These are phyloP conservation scores for Heteronetta atricapilla DNA, from an alignment of 2,113 vertebrate genomes.

Conservation along the genomic window DNA sequence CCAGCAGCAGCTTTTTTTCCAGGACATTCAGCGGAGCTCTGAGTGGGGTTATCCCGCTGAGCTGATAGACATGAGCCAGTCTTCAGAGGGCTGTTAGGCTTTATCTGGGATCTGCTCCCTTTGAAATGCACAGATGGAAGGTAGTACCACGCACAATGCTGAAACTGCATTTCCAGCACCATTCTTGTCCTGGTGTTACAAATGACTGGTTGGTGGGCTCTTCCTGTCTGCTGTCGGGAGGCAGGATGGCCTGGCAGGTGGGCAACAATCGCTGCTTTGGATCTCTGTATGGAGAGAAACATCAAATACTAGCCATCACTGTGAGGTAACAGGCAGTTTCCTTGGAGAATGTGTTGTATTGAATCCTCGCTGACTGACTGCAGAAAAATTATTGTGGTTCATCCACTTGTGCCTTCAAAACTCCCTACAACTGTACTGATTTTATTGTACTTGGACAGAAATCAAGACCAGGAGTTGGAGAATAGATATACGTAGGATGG, in stretches of 20 bases:
- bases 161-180: neutral
- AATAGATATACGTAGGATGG: neutral
- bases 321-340: neutral
- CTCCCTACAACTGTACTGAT: neutral
- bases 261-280: neutral
- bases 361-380: neutral
- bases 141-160: neutral
- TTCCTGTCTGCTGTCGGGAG: neutral
- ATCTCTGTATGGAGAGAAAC: neutral
- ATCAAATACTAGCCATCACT: neutral
- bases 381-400: neutral
- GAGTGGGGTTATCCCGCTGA: constrained; percentile 37
- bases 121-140: neutral
- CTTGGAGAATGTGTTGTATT: neutral
- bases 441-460: neutral
- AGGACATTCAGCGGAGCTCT: constrained; percentile 66
- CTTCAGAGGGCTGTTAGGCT: constrained; percentile 1
- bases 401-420: constrained; percentile 16
- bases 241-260: neutral
- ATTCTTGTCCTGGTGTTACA: neutral
- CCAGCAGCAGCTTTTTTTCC: constrained; percentile 81
- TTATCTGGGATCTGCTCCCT: neutral
- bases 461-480: neutral
- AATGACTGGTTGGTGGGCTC: neutral
- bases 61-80: neutral